Evolutionary conservation across 1,140 invertebrate genomes (phyloP), one percentile per base, ranked within the genome.

Genomic region (Antheraea mylitta): DNA sequence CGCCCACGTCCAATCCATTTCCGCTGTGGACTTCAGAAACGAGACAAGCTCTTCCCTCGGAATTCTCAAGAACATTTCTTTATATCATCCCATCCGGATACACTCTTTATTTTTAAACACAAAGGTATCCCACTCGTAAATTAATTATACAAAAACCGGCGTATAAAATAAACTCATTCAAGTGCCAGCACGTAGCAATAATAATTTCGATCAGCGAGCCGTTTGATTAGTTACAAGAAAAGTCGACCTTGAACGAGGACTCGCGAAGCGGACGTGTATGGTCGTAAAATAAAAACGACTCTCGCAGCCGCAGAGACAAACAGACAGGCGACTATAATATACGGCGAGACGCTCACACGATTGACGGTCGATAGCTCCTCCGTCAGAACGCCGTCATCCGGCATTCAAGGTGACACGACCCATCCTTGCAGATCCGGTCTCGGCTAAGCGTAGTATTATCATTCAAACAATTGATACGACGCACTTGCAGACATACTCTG

Each of bases 331-430:
- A 70, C 70, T 83, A 82, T 87, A 87, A 87, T 87, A 87, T 89
- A 85, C 83, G 81, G 78, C 85, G 80, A 82, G 85, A 88, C 79
- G 84, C 79, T 86, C 77, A 83, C 78, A 83, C 89, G 89, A 91
- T 91, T 83, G 89, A 87, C 87, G 86, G 83, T 75, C 87, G 86
- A 90, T 91, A 91, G 81, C 83, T 88, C 80, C 84, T 81, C 73
- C 79, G 82, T 78, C 82, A 83, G 85, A 81, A 78, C 71, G 79
- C 67, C 79, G 84, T 83, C 85, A 90, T 91, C 89, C 89, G 89
- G 84, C 84, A 87, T 78, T 87, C 87, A 89, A 91, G 87, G 89
- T 91, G 87, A 91, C 83, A 87, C 83, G 67, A 75, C 66, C 80
- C 83, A 88, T 91, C 87, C 83, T 87, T 85, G 82, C 85, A 83